Base-by-base conservation (phyloP, 2,888 invertebrate genomes). In the Parnassius glacialis region DNA sequence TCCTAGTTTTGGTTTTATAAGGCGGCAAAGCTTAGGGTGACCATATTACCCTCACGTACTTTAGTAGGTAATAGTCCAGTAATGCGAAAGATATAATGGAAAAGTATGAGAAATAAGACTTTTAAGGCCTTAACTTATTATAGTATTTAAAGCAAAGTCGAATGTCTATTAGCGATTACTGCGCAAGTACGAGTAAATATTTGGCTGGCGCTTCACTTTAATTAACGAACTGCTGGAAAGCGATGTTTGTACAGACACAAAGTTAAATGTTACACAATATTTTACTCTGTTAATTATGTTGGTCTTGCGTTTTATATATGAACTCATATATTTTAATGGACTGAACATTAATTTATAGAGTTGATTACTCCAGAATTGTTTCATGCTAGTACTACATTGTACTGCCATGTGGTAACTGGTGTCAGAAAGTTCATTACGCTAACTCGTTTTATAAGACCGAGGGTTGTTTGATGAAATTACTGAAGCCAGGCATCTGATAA, bases 211-310 rank as follows among this genome's bases (percentile, higher is more conserved):
- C 57, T 57, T 43, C 62, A 62, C 57, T 57, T 62, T 62, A 62
- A 57, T 62, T 57, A 61, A 57, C 56, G 57, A 53, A 53, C 62
- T 62, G 62, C 47, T 50, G 53, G 53, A 34, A 53, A 61, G 61
- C 57, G 47, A 54, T 44, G 52, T 57, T 57, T 57, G 59, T 50
- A 34, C 57, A 62, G 53, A 57, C 57, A 44, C 50, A 54, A 55
- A 57, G 43, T 62, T 61, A 48, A 61, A 61, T 53, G 57, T 52
- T 57, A 57, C 53, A 57, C 53, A 57, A 57, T 57, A 62, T 62
- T 62, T 62, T 53, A 62, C 62, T 57, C 53, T 47, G 43, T 44
- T 62, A 62, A 62, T 62, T 62, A 57, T 53, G 53, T 52, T 52
- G 12, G 53, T 53, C 53, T 57, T 57, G 43, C 53, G 11, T 16